These are phyloP conservation scores for Pseudomyrmex gracilis DNA, from an alignment of 1,140 invertebrate genomes.

Conservation along the genomic window DNA sequence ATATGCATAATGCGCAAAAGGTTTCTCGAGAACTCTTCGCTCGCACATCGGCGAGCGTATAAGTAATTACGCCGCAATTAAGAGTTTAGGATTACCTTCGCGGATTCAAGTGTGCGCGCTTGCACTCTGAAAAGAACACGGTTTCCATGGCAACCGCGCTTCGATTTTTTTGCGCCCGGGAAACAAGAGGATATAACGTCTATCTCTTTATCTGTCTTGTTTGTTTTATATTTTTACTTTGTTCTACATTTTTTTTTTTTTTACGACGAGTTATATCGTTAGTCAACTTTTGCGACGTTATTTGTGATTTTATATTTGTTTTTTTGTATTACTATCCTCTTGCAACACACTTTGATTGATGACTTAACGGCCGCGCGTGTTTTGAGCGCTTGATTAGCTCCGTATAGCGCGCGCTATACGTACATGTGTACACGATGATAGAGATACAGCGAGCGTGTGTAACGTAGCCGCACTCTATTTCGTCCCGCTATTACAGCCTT, in stretches of 20 bases:
- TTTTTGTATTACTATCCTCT: not conserved
- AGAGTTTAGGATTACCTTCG: conserved; percentile 48
- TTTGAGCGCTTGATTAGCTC: not conserved
- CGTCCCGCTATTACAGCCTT: not conserved
- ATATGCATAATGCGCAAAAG: conserved; percentile 77
- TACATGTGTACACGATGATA: not conserved
- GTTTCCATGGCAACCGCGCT: conserved; percentile 10
- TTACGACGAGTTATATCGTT: too few relatives aligned
- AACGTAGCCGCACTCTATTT: not conserved
- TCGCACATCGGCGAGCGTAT: conserved; percentile 70
- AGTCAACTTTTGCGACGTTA: too few relatives aligned
- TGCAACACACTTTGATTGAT: not conserved
- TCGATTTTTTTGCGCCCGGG: not conserved
- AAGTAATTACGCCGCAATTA: conserved; percentile 78
- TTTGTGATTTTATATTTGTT: not conserved
- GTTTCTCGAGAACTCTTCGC: conserved; percentile 66
- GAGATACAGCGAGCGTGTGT: not conserved
- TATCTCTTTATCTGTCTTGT: not conserved
- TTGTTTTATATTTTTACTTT: too few relatives aligned
- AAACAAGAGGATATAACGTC: not conserved
- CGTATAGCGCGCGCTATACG: not conserved
- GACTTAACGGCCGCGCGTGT: not conserved
- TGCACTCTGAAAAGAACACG: conserved; percentile 14
- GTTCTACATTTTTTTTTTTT: too few relatives aligned
- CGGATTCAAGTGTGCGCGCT: not conserved